phyloP scores from a whole-genome alignment of 2,797 vertebrate genomes.

The Urocyon cinereoargenteus region DNA sequence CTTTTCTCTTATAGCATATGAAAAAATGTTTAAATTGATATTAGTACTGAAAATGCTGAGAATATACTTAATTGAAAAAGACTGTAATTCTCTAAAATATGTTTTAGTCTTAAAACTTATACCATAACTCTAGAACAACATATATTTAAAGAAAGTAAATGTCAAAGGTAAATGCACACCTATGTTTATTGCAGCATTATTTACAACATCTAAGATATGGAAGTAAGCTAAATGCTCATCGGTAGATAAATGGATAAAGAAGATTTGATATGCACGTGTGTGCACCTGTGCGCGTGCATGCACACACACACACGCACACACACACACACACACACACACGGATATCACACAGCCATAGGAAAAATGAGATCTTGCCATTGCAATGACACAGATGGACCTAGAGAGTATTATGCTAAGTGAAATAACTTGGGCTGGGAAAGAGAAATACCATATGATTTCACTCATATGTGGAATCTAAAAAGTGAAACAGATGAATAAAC shows the following conservation, averaged over 20 bases:
- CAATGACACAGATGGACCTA: background rate
- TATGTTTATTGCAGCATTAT: background rate
- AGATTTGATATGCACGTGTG: background rate
- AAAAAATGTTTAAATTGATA: background rate
- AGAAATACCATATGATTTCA: background rate
- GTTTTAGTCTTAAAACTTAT: constrained; percentile 1
- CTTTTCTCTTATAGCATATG: background rate
- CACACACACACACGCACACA: background rate
- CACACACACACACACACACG: background rate
- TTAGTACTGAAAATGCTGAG: background rate
- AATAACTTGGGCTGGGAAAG: background rate
- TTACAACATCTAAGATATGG: background rate
- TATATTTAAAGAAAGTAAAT: constrained; percentile 6
- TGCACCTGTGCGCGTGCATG: no score
- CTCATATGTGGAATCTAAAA: background rate
- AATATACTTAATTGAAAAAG: background rate
- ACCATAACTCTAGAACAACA: background rate
- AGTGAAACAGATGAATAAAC: background rate
- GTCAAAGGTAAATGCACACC: background rate
- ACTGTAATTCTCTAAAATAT: background rate
- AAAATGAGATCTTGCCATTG: background rate
- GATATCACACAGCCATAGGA: background rate
- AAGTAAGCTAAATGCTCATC: background rate
- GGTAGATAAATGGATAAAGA: background rate
- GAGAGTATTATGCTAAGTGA: background rate